Evolutionary conservation across 2,797 vertebrate genomes (phyloP).

Genomic region (Bradypus variegatus): DNA sequence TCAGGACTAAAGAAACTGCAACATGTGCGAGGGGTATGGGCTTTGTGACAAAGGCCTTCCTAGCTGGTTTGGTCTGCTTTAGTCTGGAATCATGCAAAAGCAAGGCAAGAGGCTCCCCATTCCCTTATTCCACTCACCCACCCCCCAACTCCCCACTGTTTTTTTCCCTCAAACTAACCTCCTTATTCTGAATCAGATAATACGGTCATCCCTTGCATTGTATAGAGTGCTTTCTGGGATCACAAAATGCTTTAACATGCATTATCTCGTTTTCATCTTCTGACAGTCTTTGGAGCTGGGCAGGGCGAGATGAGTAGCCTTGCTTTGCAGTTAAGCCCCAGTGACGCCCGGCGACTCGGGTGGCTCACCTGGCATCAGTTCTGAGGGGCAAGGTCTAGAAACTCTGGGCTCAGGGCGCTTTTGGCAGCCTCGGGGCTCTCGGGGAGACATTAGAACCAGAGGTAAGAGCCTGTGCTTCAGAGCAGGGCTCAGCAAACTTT

Average conservation of each 20-base stretch:
- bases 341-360: neutral
- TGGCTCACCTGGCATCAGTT: neutral
- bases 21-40: accelerated
- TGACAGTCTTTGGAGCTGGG: neutral
- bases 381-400: neutral
- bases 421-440: neutral
- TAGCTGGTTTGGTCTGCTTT: neutral
- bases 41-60: neutral
- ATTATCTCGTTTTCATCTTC: neutral
- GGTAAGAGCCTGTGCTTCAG: neutral
- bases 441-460: neutral
- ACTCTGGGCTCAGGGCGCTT: neutral
- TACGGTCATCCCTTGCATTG: neutral
- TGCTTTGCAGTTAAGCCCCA: neutral
- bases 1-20: neutral
- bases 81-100: neutral
- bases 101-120: neutral
- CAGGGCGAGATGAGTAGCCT: neutral
- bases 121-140: too few species aligned
- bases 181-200: conserved; percentile 5
- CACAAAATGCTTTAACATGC: neutral
- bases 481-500: neutral
- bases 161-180: neutral
- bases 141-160: neutral
- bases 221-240: neutral